A percentile compares a stretch with the other conserved stretches of the same genome.
These are phyloP conservation scores for Strigamia transsilvanica DNA, from an alignment of 2,888 invertebrate species.

Conservation along the genomic window DNA sequence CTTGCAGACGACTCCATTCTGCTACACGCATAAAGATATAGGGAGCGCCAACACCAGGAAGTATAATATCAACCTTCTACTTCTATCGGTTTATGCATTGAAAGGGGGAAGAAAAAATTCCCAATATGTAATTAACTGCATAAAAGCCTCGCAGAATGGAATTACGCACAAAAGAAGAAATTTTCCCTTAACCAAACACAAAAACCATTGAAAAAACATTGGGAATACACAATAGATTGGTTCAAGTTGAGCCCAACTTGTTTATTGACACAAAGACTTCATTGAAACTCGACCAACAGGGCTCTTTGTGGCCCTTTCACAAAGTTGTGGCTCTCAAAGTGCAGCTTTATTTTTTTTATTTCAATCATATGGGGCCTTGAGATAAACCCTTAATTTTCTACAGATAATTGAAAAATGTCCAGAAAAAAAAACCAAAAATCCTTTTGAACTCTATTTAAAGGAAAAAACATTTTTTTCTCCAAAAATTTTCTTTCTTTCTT, in stretches of 20 bases:
- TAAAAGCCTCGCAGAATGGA: background rate
- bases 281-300: constrained; percentile 23
- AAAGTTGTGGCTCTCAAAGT: background rate
- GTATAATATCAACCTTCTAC: background rate
- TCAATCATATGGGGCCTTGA: background rate
- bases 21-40: background rate
- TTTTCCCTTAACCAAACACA: background rate
- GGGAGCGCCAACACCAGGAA: background rate
- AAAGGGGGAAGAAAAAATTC: background rate
- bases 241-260: constrained; percentile 19
- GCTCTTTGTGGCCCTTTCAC: constrained; percentile 31
- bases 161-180: background rate
- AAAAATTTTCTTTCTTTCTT: background rate
- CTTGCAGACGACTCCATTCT: constrained; percentile 1
- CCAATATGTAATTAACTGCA: background rate
- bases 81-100: background rate
- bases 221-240: background rate
- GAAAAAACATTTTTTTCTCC: background rate
- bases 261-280: constrained; percentile 32
- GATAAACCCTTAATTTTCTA: constrained; percentile 9
- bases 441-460: background rate
- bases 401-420: background rate
- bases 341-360: constrained; percentile 12
- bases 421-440: background rate
- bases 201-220: constrained; percentile 32